A percentile compares a stretch with the other conserved stretches of the same genome.
phyloP scores from a whole-genome alignment of 2,888 invertebrate genomes.

The Neoitamus cyanurus region DNA sequence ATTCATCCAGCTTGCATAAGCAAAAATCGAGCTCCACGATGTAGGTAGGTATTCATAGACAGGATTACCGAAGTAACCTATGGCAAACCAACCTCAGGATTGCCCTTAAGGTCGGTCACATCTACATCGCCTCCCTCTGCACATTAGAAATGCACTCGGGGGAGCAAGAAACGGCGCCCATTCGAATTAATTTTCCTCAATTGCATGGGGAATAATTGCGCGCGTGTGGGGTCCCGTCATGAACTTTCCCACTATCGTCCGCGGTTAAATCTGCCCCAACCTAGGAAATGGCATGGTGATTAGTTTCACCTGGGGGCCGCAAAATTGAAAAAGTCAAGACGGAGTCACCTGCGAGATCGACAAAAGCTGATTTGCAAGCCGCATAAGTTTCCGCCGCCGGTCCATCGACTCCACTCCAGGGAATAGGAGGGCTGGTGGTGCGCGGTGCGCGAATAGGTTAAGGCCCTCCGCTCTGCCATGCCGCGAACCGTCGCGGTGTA shows the following conservation, averaged over 20 bases:
- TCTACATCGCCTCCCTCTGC: background rate
- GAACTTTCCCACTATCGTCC: background rate
- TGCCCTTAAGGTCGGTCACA: background rate
- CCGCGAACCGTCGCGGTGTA: background rate
- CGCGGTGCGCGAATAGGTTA: conserved; percentile 4
- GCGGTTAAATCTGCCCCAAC: background rate
- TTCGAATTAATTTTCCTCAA: conserved; percentile 12
- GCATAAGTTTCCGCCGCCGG: conserved; percentile 32
- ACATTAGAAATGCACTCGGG: background rate
- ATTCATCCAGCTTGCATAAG: background rate
- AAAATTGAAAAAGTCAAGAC: conserved; percentile 10
- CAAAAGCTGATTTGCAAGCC: conserved; percentile 1
- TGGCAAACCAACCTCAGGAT: no score
- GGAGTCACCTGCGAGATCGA: conserved; percentile 17
- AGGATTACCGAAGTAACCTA: background rate
- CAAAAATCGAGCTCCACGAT: background rate
- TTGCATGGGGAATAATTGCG: background rate
- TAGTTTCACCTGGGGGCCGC: background rate
- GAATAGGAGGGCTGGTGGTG: background rate
- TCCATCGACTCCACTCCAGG: no score
- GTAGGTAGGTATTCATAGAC: background rate
- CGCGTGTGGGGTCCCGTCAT: conserved; percentile 8
- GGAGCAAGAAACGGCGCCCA: background rate
- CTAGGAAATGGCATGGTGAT: background rate
- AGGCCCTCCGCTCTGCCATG: background rate